Evolutionary conservation across 2,113 vertebrate genomes (phyloP), one percentile per base, ranked within the genome.

Genomic region (Athene cunicularia): DNA sequence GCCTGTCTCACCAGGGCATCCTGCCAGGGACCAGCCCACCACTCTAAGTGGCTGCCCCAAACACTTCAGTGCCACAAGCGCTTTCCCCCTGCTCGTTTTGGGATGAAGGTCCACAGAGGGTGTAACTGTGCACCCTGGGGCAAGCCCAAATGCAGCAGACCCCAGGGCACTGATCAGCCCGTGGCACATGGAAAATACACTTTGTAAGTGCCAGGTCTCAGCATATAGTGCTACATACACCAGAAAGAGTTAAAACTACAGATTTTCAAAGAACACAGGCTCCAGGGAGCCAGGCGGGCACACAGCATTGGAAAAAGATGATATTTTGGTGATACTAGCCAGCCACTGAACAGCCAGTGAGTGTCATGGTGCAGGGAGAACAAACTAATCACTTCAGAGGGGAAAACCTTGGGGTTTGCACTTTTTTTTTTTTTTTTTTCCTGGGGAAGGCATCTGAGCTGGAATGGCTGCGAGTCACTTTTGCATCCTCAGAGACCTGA

Each of bases 31-130:
- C 22, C 22, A 33, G 16, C 1, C 2, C 43, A 55, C 22, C 33
- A 11, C 49, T 41, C 17, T 1, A 19, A 50, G 32, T 16, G 32
- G 9, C 27, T 74, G 35, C 14, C 41, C 32, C 55, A 39, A 50
- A 30, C 2, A 0, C 23, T 20, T 20, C 27, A 6, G 62, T 45
- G 68, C 49, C 43, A 23, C 0, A 3, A 74, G 13, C 0, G 0
- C 6, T 49, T 19, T 39, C 23, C 5, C 14, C 8, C 23, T 39
- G 47, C 11, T 56, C 6, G 21, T 70, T 70, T 70, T 12, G 32
- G 62, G 75, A 23, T 23, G 62, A 75, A 90, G 33, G 12, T 70
- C 81, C 43, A 14, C 0, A 0, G 14, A 26, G 27, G 27, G 15
- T 63, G 28, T 52, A 56, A 50, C 19, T 8, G 47, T 23, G 47